Base-by-base conservation (phyloP, 2,888 invertebrate species). In the Epistrophella euchroma region DNA sequence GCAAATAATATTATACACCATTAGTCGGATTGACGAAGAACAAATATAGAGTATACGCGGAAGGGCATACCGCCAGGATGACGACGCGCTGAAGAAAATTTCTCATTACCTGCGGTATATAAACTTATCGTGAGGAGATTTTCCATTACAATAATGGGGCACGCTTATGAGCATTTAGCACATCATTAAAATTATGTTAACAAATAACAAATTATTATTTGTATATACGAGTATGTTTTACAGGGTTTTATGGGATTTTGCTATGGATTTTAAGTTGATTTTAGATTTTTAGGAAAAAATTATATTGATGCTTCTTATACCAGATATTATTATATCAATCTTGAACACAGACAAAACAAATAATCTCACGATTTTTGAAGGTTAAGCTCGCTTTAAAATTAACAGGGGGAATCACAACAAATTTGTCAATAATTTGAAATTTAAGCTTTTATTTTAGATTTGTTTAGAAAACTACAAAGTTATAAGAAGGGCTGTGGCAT, bases 121-220 rank as follows among this genome's bases (percentile, higher is more conserved):
- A 10, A 0, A 19, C 7, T 22, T 5, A 52, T 55, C 28, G 78
- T 35, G 19, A 52, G 25, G 77, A 77, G 81, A 81, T 81, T 72
- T 82, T 28, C 52, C 15, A 82, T 82, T 78, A 86, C 71, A 58
- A 56, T 81, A 77, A 81, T 74, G 71, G 70, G 77, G 28, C 77
- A 86, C 72, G 77, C 55, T 82, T 52, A 71, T 25, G 52, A 74
- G 74, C 86, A 78, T 86, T 86, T 86, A 82, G 86, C 86, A 86
- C 81, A 86, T 86, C 86, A 86, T 86, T 86, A 86, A 82, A 86
- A 78, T 81, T 81, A 60, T 75, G 72, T 76, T 76, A 66, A 19
- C 32, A 64, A 43, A 28, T 32, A 64, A 47, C 47, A 32, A 32
- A 17, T 58, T 32, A 58, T 19, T 32, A 56, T 56, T 32, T n/a